A percentile compares a stretch with the other conserved stretches of the same genome.
These are phyloP conservation scores for Phoenicopterus ruber DNA, from an alignment of 2,113 vertebrate genomes.

Conservation along the genomic window DNA sequence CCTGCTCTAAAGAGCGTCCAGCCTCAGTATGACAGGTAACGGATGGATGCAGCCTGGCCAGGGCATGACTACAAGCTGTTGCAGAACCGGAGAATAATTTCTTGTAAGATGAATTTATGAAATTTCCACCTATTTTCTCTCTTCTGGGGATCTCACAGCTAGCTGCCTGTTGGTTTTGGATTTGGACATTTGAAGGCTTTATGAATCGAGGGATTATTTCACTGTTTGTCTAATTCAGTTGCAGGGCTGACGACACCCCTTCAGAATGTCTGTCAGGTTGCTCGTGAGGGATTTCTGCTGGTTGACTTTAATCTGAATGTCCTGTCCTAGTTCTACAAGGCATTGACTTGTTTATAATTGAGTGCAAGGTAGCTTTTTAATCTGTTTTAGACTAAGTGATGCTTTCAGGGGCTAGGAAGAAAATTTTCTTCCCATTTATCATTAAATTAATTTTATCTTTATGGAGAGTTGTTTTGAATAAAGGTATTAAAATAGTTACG, in stretches of 20 bases:
- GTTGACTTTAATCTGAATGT: background rate
- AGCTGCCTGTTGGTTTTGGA: background rate
- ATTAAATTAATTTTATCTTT: background rate
- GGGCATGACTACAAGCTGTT: background rate
- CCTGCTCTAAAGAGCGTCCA: background rate
- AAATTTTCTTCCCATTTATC: background rate
- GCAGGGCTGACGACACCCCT: background rate
- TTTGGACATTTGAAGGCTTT: background rate
- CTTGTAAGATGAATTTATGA: background rate
- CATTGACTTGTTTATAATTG: background rate
- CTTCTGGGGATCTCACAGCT: background rate
- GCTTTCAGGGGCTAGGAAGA: background rate
- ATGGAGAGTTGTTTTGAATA: background rate
- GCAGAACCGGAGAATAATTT: background rate
- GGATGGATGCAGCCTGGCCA: background rate
- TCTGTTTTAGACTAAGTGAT: background rate
- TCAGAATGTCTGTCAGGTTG: background rate
- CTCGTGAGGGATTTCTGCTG: background rate
- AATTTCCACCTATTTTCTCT: background rate
- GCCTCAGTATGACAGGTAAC: background rate
- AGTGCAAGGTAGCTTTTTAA: background rate
- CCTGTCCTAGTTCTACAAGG: background rate
- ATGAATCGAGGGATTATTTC: background rate
- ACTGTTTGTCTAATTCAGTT: background rate
- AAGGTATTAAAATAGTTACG: background rate